Evolutionary conservation across 2,797 vertebrate genomes (phyloP).

Genomic region (Emys orbicularis): DNA sequence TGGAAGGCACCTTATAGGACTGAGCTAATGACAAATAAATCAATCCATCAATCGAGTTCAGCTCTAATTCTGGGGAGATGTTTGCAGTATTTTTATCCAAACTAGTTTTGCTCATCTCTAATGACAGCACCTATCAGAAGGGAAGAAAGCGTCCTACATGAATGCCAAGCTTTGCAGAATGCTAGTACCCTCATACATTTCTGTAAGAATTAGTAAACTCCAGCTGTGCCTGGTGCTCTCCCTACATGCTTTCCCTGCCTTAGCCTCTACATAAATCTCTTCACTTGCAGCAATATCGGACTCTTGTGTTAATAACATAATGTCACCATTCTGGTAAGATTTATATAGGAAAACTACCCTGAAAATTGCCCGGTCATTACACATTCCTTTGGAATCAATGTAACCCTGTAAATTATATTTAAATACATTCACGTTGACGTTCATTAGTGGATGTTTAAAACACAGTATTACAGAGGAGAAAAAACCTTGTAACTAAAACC

Average conservation of each 20-base stretch:
- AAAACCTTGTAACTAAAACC: background rate
- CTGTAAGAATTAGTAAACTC: conserved; percentile 36
- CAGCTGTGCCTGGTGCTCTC: background rate
- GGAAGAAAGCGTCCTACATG: background rate
- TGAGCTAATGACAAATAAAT: background rate
- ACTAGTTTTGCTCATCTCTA: background rate
- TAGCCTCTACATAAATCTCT: conserved; percentile 64
- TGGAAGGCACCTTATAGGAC: conserved; percentile 24
- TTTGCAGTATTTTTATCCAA: background rate
- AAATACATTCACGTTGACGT: conserved; percentile 12
- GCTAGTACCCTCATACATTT: background rate
- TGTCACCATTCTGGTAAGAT: conserved; percentile 46
- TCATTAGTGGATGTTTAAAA: conserved; percentile 40
- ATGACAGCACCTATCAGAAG: background rate
- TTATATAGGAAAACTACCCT: conserved; percentile 22
- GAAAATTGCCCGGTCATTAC: conserved; percentile 55
- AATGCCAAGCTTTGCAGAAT: background rate
- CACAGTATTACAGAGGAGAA: background rate
- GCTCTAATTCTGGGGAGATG: background rate
- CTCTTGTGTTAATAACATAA: conserved; percentile 46
- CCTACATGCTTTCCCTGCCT: conserved; percentile 1
- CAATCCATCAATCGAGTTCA: conserved; percentile 18
- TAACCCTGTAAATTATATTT: conserved; percentile 37
- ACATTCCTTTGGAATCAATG: conserved; percentile 56
- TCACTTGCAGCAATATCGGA: conserved; percentile 33